Conservation (phyloP, 2,113 vertebrate species). For the Polypterus bichir region DNA sequence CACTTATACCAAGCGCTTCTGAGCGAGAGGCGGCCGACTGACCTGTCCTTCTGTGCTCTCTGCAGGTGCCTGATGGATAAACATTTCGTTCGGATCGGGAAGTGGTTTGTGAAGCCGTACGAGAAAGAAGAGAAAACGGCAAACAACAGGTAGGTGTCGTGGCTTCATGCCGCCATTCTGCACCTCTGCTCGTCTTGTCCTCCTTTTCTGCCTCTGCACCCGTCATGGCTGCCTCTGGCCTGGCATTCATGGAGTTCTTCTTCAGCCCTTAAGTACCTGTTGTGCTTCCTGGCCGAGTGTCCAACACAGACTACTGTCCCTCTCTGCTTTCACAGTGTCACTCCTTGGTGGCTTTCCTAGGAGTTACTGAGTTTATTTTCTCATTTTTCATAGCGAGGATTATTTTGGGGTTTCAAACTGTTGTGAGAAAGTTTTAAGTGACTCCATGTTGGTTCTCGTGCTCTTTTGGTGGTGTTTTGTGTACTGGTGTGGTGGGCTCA, state of each 20-base stretch:
- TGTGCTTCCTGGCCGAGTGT: not conserved
- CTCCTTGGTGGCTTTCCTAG: too few relatives aligned
- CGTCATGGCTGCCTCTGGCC: not conserved
- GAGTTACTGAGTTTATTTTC: too few relatives aligned
- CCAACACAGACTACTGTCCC: not conserved
- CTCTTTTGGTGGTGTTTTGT: too few relatives aligned
- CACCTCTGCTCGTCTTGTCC: not conserved
- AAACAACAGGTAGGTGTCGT: conserved; percentile 71
- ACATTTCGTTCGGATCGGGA: conserved; percentile 85
- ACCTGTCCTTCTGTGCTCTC: not conserved
- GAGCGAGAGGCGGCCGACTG: not conserved
- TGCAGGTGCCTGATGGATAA: conserved; percentile 92
- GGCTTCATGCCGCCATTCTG: not conserved
- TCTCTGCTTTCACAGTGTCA: too few relatives aligned
- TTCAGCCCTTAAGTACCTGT: not conserved
- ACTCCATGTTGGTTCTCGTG: too few relatives aligned
- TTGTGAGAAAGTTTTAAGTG: too few relatives aligned
- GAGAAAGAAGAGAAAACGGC: conserved; percentile 79
- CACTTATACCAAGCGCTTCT: too few relatives aligned
- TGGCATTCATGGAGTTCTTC: not conserved
- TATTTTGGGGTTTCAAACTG: too few relatives aligned
- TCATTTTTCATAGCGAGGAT: too few relatives aligned
- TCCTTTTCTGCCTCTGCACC: not conserved
- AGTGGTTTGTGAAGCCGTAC: conserved; percentile 92
- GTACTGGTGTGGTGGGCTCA: too few relatives aligned